phyloP scores from a whole-genome alignment of 53 echinoderm and acorn worm species.

The Zoroaster sp. region DNA sequence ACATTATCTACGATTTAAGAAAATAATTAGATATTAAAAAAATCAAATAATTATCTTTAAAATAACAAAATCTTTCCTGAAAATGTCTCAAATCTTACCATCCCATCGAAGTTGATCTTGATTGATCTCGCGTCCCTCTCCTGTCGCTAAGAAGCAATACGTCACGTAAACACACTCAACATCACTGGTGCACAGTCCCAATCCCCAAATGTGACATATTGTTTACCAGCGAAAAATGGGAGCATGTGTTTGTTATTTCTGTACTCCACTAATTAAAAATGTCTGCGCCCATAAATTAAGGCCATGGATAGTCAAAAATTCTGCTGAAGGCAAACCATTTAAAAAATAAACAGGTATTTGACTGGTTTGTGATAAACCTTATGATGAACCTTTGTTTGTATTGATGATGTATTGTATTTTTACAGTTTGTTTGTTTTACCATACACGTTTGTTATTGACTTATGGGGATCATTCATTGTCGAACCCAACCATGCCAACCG shows the following conservation, averaged over 20 bases:
- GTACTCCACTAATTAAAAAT: background rate
- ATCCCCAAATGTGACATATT: too few species aligned
- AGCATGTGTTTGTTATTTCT: background rate
- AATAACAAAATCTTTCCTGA: background rate
- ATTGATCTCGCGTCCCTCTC: too few species aligned
- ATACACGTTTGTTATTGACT: too few species aligned
- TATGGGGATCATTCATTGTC: too few species aligned
- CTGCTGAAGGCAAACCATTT: too few species aligned
- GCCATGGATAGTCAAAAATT: too few species aligned
- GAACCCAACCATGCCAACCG: too few species aligned
- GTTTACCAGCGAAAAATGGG: background rate
- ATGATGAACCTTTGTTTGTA: too few species aligned
- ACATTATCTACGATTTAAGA: background rate
- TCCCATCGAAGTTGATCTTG: background rate
- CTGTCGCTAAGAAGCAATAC: constrained; percentile 21
- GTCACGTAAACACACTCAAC: background rate
- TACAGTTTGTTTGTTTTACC: too few species aligned
- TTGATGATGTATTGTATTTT: too few species aligned
- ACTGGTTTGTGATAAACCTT: too few species aligned
- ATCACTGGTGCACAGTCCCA: background rate
- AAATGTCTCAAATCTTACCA: background rate
- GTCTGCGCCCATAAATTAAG: background rate
- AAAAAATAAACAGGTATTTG: too few species aligned
- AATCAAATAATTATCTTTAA: background rate
- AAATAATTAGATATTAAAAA: background rate